Conservation (phyloP, 30 jellyfish, hydroid and myxozoan species). For the Cassiopea andromeda region DNA sequence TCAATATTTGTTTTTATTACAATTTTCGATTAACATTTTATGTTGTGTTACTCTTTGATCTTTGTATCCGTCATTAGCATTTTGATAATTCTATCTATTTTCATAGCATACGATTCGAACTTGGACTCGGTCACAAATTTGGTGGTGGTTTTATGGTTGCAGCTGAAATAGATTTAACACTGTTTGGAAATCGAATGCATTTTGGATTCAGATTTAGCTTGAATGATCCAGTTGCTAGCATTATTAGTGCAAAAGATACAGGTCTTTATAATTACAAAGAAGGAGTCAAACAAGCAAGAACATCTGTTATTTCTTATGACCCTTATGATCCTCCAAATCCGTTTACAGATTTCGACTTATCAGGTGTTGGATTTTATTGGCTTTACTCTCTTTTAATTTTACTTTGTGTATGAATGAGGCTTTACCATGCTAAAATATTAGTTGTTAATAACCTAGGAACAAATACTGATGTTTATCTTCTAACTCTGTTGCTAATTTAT, state of each 20-base stretch:
- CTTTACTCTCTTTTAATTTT: too few species aligned
- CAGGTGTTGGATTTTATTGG: conserved; percentile 85
- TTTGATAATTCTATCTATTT: conserved; percentile 20
- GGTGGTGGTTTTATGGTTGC: conserved; percentile 98
- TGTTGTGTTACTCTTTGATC: not conserved
- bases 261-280: conserved; percentile 82
- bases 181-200: conserved; percentile 89
- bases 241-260: conserved; percentile 82
- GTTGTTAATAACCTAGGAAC: too few species aligned
- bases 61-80: not conserved
- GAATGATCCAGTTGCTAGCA: conserved; percentile 83
- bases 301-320: conserved; percentile 74
- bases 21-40: too few species aligned
- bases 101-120: conserved; percentile 87
- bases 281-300: conserved; percentile 89
- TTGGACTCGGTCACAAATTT: conserved; percentile 91
- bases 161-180: conserved; percentile 92
- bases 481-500: not conserved
- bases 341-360: conserved; percentile 88
- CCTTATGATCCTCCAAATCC: conserved; percentile 97
- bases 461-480: not conserved
- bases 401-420: not conserved
- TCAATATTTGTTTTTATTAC: too few species aligned
- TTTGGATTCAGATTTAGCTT: conserved; percentile 81
- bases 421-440: too few species aligned